Percentiles rank a stretch among this genome's conserved stretches.
Conservation (phyloP, 1,140 invertebrate species). For the Heliconius congener region DNA sequence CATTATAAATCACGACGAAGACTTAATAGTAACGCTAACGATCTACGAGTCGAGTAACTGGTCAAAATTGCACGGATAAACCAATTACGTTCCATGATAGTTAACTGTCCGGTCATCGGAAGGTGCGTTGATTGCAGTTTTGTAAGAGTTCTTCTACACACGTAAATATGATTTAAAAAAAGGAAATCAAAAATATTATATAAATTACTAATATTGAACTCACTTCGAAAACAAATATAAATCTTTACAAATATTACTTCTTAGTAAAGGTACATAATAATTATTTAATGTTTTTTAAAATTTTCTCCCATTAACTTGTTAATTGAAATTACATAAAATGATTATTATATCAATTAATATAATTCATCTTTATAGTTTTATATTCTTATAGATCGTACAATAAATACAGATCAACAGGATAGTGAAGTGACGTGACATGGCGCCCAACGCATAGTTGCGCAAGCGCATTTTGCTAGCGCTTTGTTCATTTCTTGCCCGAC, state of each 20-base stretch:
- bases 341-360: no score
- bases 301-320: no score
- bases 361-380: not conserved
- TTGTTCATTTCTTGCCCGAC: constrained; percentile 30
- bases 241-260: no score
- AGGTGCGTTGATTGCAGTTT: constrained; percentile 7
- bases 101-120: constrained; percentile 15
- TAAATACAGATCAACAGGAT: not conserved
- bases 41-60: constrained; percentile 13
- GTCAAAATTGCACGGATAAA: constrained; percentile 17
- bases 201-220: no score
- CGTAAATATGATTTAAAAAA: not conserved
- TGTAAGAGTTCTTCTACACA: constrained; percentile 12
- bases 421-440: constrained; percentile 5
- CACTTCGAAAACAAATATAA: no score
- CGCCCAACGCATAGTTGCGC: constrained; percentile 22
- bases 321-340: no score
- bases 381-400: not conserved
- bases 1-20: constrained; percentile 29
- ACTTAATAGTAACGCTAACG: not conserved
- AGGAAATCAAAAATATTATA: no score
- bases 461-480: constrained; percentile 24
- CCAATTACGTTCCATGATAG: constrained; percentile 9
- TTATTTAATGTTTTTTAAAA: no score
- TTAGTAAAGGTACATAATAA: no score